Base-by-base conservation (phyloP, 2,888 invertebrate genomes). In the Brenthis hecate region DNA sequence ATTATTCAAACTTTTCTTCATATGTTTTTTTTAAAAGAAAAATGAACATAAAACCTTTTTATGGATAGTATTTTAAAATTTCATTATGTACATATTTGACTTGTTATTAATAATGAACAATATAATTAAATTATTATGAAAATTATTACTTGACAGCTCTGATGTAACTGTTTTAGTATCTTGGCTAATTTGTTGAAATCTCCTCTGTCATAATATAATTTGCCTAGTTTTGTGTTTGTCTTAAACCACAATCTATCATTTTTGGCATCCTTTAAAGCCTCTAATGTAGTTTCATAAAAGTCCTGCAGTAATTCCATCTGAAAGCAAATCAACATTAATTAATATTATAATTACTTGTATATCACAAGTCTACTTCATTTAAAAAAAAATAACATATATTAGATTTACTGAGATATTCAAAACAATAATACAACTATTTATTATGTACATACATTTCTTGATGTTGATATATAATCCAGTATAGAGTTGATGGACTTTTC, bases 401-500 rank as follows among this genome's bases (percentile, higher is more conserved):
- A 43, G 11, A 43, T 43, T 8, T 43, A 43, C 36, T 43, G 36
- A 43, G 11, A 11, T 43, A 43, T 11, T 43, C 8, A 43, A 43
- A 43, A 8, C 11, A 43, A 43, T 36, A 36, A 36, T 36, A 8
- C 0, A 51, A n/a, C 13, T n/a, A 51, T 16, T n/a, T 51, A 47
- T 23, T 23, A 28, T 53, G 53, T 55, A 94, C 95, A 94, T 92
- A 98, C 98, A 95, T 99, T 99, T 93, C 99, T 98, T 13, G 99
- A 99, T 57, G 99, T 99, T 19, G 99, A 99, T 81, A 99, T 99
- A 85, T 99, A 99, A 89, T 99, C 99, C 73, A 99, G 92, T 82
- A 99, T 99, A 1, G 99, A 99, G 86, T 99, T 99, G 78, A 99
- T 99, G 43, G 99, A 99, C 87, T 99, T 99, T 86, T 99, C 99